Conservation (phyloP, 2,888 invertebrate species). For the Drosophila emarginata region DNA sequence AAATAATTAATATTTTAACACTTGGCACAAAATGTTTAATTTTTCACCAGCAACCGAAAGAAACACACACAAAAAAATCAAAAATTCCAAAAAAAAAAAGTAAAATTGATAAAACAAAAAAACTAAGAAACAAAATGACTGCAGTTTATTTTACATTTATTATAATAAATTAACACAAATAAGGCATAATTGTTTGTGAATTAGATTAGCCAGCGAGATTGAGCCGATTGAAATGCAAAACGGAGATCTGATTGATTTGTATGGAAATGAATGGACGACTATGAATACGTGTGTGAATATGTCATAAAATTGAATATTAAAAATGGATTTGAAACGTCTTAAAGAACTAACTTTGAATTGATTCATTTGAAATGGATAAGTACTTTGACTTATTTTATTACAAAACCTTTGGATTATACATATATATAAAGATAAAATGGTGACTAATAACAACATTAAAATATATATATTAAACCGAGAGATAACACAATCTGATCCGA, state of each 20-base stretch:
- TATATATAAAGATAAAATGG: no score
- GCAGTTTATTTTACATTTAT: constrained; percentile 77
- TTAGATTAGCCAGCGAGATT: constrained; percentile 55
- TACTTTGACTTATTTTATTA: no score
- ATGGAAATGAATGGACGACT: constrained; percentile 19
- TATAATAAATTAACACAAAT: constrained; percentile 79
- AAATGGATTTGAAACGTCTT: no score
- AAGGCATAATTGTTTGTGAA: constrained; percentile 71
- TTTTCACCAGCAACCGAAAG: constrained; percentile 48
- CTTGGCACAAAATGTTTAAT: constrained; percentile 59
- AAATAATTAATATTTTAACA: constrained; percentile 80
- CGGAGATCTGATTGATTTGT: constrained; percentile 20
- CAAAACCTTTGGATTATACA: no score
- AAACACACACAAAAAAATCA: background rate
- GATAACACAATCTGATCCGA: no score
- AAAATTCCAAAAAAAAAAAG: constrained; percentile 14
- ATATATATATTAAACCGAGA: no score
- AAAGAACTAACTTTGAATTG: no score
- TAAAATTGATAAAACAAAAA: constrained; percentile 2
- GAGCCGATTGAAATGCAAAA: constrained; percentile 57
- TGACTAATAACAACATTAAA: no score
- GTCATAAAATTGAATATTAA: background rate
- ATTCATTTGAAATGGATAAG: no score
- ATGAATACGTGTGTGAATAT: background rate
- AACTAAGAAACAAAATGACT: constrained; percentile 49